Evolutionary conservation across 1,140 invertebrate genomes (phyloP).

Genomic region (Drosophila mojavensis): DNA sequence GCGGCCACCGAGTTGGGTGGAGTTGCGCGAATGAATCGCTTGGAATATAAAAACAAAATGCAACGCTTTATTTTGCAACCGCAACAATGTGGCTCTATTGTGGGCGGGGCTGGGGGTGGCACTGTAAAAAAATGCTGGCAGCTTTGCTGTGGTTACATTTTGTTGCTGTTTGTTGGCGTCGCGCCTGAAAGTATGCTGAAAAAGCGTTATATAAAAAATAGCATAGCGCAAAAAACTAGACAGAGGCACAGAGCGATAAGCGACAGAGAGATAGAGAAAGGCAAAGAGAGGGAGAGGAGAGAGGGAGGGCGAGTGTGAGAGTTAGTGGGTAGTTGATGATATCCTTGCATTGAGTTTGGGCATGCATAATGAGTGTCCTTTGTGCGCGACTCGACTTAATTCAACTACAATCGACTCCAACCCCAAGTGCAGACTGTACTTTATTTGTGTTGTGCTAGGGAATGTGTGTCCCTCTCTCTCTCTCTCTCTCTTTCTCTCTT

Average conservation of each 20-base stretch:
- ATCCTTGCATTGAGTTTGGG: slow-evolving; percentile 22
- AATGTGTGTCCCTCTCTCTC: neutral
- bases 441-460: slow-evolving; percentile 50
- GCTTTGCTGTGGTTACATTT: slow-evolving; percentile 20
- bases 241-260: neutral
- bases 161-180: slow-evolving; percentile 25
- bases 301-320: neutral
- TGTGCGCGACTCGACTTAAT: slow-evolving; percentile 52
- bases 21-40: slow-evolving; percentile 19
- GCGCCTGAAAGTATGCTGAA: slow-evolving; percentile 59
- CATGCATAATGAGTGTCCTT: slow-evolving; percentile 76
- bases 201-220: slow-evolving; percentile 38
- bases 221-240: slow-evolving; percentile 28
- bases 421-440: slow-evolving; percentile 59
- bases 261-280: neutral
- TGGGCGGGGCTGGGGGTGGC: slow-evolving; percentile 4
- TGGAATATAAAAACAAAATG: slow-evolving; percentile 59
- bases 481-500: neutral
- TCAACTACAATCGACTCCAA: slow-evolving; percentile 23
- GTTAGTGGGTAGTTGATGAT: neutral
- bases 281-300: no score
- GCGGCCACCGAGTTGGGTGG: no score
- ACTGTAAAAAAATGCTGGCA: slow-evolving; percentile 62
- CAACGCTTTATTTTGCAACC: slow-evolving; percentile 73
- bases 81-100: slow-evolving; percentile 51